phyloP scores from a whole-genome alignment of 30 jellyfish, hydroid and myxozoan species.

The Catostylus mosaicus region DNA sequence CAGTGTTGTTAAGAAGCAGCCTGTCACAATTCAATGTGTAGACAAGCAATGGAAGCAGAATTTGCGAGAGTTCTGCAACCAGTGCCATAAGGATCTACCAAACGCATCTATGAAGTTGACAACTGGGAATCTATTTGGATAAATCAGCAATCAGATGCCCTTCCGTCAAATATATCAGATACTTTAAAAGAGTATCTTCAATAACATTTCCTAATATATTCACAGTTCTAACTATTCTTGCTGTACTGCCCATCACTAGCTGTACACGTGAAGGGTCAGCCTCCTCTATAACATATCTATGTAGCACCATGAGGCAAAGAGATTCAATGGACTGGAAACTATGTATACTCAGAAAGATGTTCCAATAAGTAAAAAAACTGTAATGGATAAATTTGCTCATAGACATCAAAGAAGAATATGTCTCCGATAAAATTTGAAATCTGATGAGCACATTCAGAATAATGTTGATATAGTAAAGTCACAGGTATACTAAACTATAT shows the following conservation, averaged over 20 bases:
- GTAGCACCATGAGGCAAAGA: conserved; percentile 12
- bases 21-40: background rate
- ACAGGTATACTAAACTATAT: background rate
- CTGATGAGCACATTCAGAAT: background rate
- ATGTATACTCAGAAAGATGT: conserved; percentile 11
- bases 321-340: conserved; percentile 22
- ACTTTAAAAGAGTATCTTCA: background rate
- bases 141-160: background rate
- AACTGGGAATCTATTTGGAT: conserved; percentile 11
- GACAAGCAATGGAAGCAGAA: background rate
- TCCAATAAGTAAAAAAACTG: background rate
- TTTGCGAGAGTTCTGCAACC: background rate
- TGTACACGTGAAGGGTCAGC: conserved; percentile 20
- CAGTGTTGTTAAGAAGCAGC: background rate
- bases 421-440: background rate
- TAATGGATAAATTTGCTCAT: background rate
- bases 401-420: background rate
- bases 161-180: background rate
- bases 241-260: conserved; percentile 16
- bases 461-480: background rate
- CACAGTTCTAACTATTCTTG: background rate
- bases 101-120: background rate
- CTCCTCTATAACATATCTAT: conserved; percentile 7
- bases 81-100: background rate
- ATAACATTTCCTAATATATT: background rate